Percentiles rank a stretch among this genome's conserved stretches.
phyloP scores from a whole-genome alignment of 2,888 invertebrate genomes.

The Latrodectus elegans region DNA sequence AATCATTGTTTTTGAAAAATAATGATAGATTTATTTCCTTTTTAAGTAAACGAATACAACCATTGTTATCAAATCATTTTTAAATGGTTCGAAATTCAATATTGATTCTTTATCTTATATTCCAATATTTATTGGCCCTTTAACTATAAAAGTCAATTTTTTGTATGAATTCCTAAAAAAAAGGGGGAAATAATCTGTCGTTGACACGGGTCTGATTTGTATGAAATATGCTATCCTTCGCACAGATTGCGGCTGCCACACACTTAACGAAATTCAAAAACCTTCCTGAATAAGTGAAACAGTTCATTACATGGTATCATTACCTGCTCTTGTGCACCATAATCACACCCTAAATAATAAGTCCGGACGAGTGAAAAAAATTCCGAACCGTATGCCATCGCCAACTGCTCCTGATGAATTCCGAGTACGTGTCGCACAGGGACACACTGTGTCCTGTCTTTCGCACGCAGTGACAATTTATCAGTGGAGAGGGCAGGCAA shows the following conservation, averaged over 20 bases:
- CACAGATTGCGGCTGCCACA: too few relatives aligned
- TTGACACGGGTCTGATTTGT: not conserved
- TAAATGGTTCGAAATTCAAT: too few relatives aligned
- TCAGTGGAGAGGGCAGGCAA: slow-evolving; percentile 13
- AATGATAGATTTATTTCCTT: too few relatives aligned
- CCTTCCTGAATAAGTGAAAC: slow-evolving; percentile 23
- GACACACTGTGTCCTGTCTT: slow-evolving; percentile 15
- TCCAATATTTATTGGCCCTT: too few relatives aligned
- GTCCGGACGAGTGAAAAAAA: not conserved
- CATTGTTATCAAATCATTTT: too few relatives aligned
- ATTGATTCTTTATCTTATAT: too few relatives aligned
- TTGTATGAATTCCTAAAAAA: too few relatives aligned
- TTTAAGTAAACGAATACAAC: too few relatives aligned
- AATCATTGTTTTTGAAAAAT: too few relatives aligned
- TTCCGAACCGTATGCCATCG: not conserved
- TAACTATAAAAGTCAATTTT: too few relatives aligned
- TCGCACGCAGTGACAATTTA: slow-evolving; percentile 43
- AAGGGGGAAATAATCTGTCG: too few relatives aligned
- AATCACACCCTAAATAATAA: slow-evolving; percentile 38
- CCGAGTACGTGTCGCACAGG: slow-evolving; percentile 27
- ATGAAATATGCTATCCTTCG: not conserved
- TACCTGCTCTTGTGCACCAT: slow-evolving; percentile 31
- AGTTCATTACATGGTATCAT: slow-evolving; percentile 29
- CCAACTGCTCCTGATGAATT: slow-evolving; percentile 47
- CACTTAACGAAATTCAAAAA: not conserved